Conservation (phyloP, 2,888 invertebrate species). For the Pyrochroa serraticornis region DNA sequence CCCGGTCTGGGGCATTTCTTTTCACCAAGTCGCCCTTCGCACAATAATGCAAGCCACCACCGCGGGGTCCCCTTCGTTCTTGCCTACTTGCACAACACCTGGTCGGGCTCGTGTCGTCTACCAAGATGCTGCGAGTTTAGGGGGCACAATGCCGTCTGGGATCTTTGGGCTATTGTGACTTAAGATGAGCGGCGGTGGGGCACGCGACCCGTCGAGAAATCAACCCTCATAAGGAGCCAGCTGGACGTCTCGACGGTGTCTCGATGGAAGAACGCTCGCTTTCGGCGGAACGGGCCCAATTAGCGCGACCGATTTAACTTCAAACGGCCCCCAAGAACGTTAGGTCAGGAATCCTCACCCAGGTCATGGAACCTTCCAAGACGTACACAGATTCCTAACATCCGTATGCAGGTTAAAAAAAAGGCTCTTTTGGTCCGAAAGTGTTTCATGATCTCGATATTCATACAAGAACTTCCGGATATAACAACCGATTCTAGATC, state of each 20-base stretch:
- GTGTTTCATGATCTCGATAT: no score
- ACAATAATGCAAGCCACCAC: slow-evolving; percentile 15
- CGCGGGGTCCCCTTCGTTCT: slow-evolving; percentile 30
- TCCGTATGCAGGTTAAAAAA: no score
- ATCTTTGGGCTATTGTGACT: slow-evolving; percentile 16
- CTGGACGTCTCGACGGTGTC: slow-evolving; percentile 21
- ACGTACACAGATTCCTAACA: no score
- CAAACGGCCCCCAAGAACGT: no score
- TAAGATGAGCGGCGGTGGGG: slow-evolving; percentile 20
- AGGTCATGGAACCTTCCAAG: no score
- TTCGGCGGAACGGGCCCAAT: no score
- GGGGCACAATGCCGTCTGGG: slow-evolving; percentile 39
- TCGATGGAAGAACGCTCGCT: neutral
- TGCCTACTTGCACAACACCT: slow-evolving; percentile 34
- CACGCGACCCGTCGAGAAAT: slow-evolving; percentile 24
- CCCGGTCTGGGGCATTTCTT: slow-evolving; percentile 35
- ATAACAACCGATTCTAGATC: no score
- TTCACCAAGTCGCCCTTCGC: slow-evolving; percentile 11
- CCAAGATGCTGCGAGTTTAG: slow-evolving; percentile 30
- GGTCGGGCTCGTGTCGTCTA: slow-evolving; percentile 38
- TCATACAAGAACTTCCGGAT: no score
- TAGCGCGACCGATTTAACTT: no score
- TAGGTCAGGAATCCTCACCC: no score
- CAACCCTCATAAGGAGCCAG: slow-evolving; percentile 17
- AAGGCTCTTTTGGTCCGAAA: no score